These are phyloP conservation scores for Agriopis aurantiaria DNA, from an alignment of 2,888 invertebrate species.

Conservation along the genomic window DNA sequence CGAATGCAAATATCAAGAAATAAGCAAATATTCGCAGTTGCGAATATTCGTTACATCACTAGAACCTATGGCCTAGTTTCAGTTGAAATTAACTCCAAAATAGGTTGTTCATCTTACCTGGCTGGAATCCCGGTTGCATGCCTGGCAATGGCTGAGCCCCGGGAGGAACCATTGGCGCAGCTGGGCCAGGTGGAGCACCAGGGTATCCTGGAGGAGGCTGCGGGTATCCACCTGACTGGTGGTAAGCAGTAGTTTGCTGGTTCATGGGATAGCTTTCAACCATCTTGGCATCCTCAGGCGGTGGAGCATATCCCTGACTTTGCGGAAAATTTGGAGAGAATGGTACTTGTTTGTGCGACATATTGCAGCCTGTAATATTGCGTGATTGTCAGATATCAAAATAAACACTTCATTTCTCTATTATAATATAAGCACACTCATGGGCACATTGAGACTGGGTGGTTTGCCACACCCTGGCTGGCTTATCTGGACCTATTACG, in stretches of 20 bases:
- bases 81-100: no score
- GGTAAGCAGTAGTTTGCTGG: slow-evolving; percentile 55
- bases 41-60: no score
- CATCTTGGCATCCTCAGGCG: slow-evolving; percentile 66
- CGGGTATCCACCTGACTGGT: slow-evolving; percentile 40
- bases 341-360: slow-evolving; percentile 78
- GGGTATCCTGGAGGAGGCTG: slow-evolving; percentile 60
- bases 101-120: slow-evolving; percentile 50
- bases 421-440: not conserved
- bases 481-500: no score
- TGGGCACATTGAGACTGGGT: no score
- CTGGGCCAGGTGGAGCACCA: slow-evolving; percentile 59
- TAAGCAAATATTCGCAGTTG: no score
- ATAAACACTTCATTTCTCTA: not conserved
- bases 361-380: slow-evolving; percentile 50
- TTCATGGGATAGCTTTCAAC: slow-evolving; percentile 67
- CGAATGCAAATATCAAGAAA: no score
- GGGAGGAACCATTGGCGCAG: slow-evolving; percentile 63
- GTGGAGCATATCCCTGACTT: slow-evolving; percentile 75
- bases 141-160: slow-evolving; percentile 74
- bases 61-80: no score
- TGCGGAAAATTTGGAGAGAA: slow-evolving; percentile 80
- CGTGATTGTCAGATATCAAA: not conserved
- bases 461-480: no score
- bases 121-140: slow-evolving; percentile 75